These are phyloP conservation scores for Todiramphus chloris DNA, from an alignment of 2,113 vertebrate species.

Conservation along the genomic window DNA sequence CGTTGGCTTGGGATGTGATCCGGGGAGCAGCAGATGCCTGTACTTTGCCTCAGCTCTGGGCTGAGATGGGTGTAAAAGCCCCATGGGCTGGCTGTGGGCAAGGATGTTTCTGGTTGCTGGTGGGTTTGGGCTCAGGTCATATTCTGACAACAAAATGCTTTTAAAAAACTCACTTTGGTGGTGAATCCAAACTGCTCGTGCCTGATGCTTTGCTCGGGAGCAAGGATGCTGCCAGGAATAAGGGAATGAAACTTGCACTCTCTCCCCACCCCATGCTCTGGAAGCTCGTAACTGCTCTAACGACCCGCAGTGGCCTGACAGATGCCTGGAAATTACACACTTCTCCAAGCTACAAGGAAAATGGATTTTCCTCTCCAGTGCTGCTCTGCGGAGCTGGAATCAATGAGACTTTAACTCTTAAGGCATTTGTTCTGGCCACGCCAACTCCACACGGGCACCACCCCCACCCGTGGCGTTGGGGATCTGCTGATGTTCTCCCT, in stretches of 20 bases:
- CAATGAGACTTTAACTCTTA: not conserved
- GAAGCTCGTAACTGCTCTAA: not conserved
- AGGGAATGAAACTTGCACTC: not conserved
- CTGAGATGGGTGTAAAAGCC: not conserved
- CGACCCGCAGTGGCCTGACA: not conserved
- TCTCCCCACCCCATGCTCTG: not conserved
- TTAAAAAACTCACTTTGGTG: rapidly evolving
- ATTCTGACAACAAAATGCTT: not conserved
- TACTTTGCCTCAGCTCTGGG: too few relatives aligned
- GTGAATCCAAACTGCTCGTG: not conserved
- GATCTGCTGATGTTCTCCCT: not conserved
- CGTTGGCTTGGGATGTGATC: rapidly evolving
- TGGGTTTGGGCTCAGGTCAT: not conserved
- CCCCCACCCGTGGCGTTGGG: not conserved
- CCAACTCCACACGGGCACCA: rapidly evolving
- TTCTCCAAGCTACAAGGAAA: not conserved
- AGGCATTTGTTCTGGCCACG: rapidly evolving
- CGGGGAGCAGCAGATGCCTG: not conserved
- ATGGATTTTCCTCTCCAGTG: slow-evolving; percentile 34
- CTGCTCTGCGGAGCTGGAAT: not conserved
- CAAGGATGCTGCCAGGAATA: not conserved
- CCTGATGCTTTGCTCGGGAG: rapidly evolving
- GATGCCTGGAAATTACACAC: slow-evolving; percentile 13
- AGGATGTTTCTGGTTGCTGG: rapidly evolving
- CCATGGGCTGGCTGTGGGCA: rapidly evolving